Base-by-base conservation (phyloP, 1,140 invertebrate genomes). In the Asbolus verrucosus region DNA sequence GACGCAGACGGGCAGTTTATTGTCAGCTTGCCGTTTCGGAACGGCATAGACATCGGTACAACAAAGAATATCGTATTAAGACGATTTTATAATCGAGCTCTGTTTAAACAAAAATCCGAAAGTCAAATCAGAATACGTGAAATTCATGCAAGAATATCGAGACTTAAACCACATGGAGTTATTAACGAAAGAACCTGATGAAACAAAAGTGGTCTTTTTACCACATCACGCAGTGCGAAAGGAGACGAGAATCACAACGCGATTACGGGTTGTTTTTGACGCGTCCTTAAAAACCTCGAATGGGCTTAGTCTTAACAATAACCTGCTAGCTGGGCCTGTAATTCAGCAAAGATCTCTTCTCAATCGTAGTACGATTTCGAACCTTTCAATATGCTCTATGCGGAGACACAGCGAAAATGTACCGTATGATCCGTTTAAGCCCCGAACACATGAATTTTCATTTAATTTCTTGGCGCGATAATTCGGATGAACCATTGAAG, bases 321-420 rank as follows among this genome's bases (percentile, higher is more conserved):
- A 30, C 24, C 8, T 30, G 8, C 3, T 62, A 11, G 41, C 68
- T 6, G 79, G 77, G 9, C 78, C 80, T 0, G 77, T 70, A 11
- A 24, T 80, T 11, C 79, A 80, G 54, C 39, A 72, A 11, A n/a
- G 72, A 80, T 36, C 39, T 82, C 24, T 74, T 80, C 15, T 69
- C 72, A 1, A 74, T 79, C 6, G 8, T 82, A 6, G 15, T 78
- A 1, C 50, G 70, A 36, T 82, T 82, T 71, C 27, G 79, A 36
- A 69, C 16, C 9, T 70, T 79, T 69, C 15, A 50, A 30, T 71
- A 74, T 38, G 80, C 78, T 1, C 60, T 81, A 14, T 77, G 73
- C 6, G 80, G 75, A 2, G 82, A 83, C 67, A 78, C 83, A 6
- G 67, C 71, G 14, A 82, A 84, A 71, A 83, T 83, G 80, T 82